Conservation (phyloP, 1,140 invertebrate species). For the Drosophila pallidifrons region DNA sequence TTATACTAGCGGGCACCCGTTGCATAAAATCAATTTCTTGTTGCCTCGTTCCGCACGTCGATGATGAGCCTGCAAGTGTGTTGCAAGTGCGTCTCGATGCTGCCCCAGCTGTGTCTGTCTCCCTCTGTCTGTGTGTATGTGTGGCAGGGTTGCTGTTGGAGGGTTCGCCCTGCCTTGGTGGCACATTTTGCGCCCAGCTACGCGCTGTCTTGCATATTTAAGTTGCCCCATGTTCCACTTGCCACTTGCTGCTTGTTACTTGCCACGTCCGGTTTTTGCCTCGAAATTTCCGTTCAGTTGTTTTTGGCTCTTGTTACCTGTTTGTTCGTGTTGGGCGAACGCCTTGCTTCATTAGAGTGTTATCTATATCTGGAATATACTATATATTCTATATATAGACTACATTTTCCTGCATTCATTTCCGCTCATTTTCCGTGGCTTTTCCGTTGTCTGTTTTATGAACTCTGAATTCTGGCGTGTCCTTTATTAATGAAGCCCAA, state of each 20-base stretch:
- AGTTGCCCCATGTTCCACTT: constrained; percentile 45
- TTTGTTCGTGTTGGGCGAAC: neutral
- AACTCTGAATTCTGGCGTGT: constrained; percentile 21
- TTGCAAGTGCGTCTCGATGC: constrained; percentile 57
- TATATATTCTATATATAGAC: constrained; percentile 17
- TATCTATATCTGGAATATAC: constrained; percentile 25
- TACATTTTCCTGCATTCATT: constrained; percentile 66
- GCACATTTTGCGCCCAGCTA: constrained; percentile 73
- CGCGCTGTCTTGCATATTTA: constrained; percentile 79
- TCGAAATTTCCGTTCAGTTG: constrained; percentile 65
- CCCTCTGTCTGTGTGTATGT: neutral
- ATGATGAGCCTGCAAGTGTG: constrained; percentile 74
- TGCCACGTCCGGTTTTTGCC: constrained; percentile 42
- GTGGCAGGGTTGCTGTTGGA: constrained; percentile 7
- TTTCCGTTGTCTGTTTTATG: constrained; percentile 39
- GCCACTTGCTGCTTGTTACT: constrained; percentile 11
- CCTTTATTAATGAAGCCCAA: constrained; percentile 67
- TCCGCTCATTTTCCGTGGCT: constrained; percentile 63
- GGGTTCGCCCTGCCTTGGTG: constrained; percentile 8
- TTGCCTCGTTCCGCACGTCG: constrained; percentile 39
- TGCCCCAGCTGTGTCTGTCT: constrained; percentile 38
- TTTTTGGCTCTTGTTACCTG: constrained; percentile 56
- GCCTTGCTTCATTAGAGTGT: constrained; percentile 59
- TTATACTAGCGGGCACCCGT: constrained; percentile 31
- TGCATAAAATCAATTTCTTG: constrained; percentile 80